Percentiles rank a stretch among this genome's conserved stretches.
Conservation (phyloP, 1,140 invertebrate genomes). For the Leptopilina boulardi region DNA sequence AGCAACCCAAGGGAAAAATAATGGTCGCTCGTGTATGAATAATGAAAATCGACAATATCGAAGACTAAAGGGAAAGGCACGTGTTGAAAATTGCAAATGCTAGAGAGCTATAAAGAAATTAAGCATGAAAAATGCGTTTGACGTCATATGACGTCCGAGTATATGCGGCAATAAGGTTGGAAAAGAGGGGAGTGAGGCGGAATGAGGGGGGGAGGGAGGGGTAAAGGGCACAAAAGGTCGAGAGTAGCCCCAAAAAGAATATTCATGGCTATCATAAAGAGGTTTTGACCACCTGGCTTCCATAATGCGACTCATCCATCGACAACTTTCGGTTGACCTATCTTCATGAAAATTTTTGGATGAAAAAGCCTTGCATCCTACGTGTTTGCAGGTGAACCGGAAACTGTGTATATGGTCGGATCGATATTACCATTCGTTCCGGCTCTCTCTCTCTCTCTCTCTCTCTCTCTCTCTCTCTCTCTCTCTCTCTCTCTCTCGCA, state of each 20-base stretch:
- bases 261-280: slow-evolving; percentile 11
- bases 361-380: slow-evolving; percentile 54
- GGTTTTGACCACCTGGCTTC: slow-evolving; percentile 1
- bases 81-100: slow-evolving; percentile 4
- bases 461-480: too few species aligned
- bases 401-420: slow-evolving; percentile 52
- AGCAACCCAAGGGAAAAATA: background rate
- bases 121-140: slow-evolving; percentile 28
- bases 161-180: too few species aligned
- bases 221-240: too few species aligned
- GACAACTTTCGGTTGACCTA: slow-evolving; percentile 62
- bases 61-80: slow-evolving; percentile 2
- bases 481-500: slow-evolving; percentile 42
- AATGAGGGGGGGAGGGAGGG: too few species aligned
- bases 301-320: slow-evolving; percentile 23
- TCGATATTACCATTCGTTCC: slow-evolving; percentile 61
- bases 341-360: slow-evolving; percentile 56
- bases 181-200: too few species aligned
- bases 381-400: slow-evolving; percentile 56
- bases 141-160: slow-evolving; percentile 19
- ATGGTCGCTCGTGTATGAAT: slow-evolving; percentile 12
- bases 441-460: too few species aligned
- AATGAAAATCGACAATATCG: slow-evolving; percentile 26
- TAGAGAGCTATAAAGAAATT: slow-evolving; percentile 1
- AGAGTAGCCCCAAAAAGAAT: too few species aligned